A percentile compares a stretch with the other conserved stretches of the same genome.
These are phyloP conservation scores for Eleutherodactylus coqui DNA, from an alignment of 2,797 vertebrate species.

Conservation along the genomic window DNA sequence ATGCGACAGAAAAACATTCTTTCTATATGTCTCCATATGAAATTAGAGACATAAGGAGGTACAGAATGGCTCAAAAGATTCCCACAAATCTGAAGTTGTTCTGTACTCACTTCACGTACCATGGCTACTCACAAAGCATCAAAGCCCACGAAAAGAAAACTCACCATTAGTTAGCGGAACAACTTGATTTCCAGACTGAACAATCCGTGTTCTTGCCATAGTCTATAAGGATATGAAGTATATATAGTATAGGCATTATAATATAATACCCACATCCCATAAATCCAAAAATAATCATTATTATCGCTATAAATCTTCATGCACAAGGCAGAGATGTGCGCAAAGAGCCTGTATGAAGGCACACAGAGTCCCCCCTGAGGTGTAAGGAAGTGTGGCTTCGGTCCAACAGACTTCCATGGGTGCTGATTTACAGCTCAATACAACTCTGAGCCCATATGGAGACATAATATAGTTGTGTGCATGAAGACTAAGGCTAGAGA, in stretches of 20 bases:
- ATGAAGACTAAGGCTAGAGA: too few species aligned
- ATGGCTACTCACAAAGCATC: neutral
- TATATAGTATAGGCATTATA: neutral
- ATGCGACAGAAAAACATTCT: too few species aligned
- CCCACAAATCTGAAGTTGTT: neutral
- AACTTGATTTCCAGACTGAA: constrained; percentile 10
- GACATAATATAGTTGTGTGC: neutral
- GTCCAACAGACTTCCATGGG: too few species aligned
- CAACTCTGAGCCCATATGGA: neutral
- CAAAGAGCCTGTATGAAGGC: neutral
- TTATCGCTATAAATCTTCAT: too few species aligned
- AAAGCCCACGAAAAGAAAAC: neutral
- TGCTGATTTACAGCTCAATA: neutral
- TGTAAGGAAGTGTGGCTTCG: too few species aligned
- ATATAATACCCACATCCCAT: neutral
- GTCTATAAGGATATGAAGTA: neutral
- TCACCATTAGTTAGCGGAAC: neutral
- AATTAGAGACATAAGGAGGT: neutral
- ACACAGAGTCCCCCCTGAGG: too few species aligned
- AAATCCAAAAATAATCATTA: neutral
- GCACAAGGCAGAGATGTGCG: neutral
- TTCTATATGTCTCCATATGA: neutral
- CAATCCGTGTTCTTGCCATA: constrained; percentile 3
- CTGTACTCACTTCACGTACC: neutral
- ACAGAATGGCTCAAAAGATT: neutral